Evolutionary conservation across 2,113 vertebrate genomes (phyloP), one percentile per base, ranked within the genome.

Genomic region (Neogobius melanostomus): DNA sequence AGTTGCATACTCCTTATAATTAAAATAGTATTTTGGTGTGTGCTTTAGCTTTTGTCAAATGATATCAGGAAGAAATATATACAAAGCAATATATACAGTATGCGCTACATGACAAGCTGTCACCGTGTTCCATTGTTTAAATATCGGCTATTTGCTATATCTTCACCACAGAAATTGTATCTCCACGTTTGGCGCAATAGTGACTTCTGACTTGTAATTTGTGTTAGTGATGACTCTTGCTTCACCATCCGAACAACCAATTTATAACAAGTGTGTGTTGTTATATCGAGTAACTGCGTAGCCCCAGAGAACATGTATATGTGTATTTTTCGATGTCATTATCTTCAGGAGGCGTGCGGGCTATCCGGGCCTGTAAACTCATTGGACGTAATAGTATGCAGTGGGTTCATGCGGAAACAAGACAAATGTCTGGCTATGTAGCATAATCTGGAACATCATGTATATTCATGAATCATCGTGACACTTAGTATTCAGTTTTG

Each of bases 241-340:
- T 72, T n/a, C 63, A 53, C 59, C 79, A 81, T 78, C 85, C 68
- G 56, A 53, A 62, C 8, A 46, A 70, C 45, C 69, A 14, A 68
- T 83, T 70, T 82, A 11, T 53, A 60, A 82, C 46, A 28, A 45
- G 49, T 60, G 14, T 16, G 16, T 57, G 14, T 66, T 71, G 66
- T 42, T 57, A 48, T 68, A n/a, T 71, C 51, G 54, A 69, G 44
- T n/a, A 16, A 1, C 16, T 46, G 52, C 56, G 56, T 53, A 65
- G 44, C 44, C 48, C 64, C 14, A 21, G 10, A 8, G 51, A 45
- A 59, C 14, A 8, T 50, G 56, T 59, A 42, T 62, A 56, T 51
- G 11, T 61, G 54, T 4, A 14, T 45, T 52, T n/a, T 57, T n/a
- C 68, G 11, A 60, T 48, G 4, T 52, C 28, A 70, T 64, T 47